Percentiles rank a stretch among this genome's conserved stretches.
Conservation (phyloP, 2,888 invertebrate species). For the Spilosoma lubricipeda region DNA sequence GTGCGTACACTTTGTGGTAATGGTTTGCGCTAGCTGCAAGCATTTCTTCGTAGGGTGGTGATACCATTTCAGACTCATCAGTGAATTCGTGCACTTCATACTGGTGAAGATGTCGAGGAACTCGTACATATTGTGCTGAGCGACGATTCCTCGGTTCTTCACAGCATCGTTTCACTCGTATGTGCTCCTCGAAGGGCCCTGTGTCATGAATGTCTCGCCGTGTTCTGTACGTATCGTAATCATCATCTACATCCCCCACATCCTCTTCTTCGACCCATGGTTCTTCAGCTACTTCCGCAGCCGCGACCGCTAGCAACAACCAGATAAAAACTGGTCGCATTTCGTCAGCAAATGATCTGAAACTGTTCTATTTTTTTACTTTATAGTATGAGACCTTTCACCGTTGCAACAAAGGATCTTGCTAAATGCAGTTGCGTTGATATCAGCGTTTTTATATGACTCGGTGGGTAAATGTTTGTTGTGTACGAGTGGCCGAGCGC, state of each 20-base stretch:
- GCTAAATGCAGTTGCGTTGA: constrained; percentile 59
- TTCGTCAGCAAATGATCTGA: constrained; percentile 62
- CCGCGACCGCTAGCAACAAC: constrained; percentile 64
- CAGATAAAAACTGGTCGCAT: constrained; percentile 71
- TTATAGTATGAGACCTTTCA: constrained; percentile 77
- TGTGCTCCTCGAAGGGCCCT: constrained; percentile 68
- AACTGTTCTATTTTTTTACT: constrained; percentile 70
- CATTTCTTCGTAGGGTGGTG: constrained; percentile 79
- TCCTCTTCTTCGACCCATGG: constrained; percentile 75
- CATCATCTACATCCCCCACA: constrained; percentile 63
- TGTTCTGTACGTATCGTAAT: constrained; percentile 58
- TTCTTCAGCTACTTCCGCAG: constrained; percentile 66
- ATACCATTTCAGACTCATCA: constrained; percentile 61
- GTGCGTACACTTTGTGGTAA: constrained; percentile 72
- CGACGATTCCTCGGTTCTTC: constrained; percentile 57
- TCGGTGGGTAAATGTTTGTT: constrained; percentile 63
- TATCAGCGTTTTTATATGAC: constrained; percentile 62
- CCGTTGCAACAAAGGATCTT: constrained; percentile 68
- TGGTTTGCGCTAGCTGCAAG: constrained; percentile 80
- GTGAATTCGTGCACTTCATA: constrained; percentile 78
- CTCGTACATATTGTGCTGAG: constrained; percentile 59
- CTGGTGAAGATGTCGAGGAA: constrained; percentile 73
- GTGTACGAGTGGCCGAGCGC: constrained; percentile 65
- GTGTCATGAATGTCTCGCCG: constrained; percentile 63
- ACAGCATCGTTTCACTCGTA: constrained; percentile 69